Evolutionary conservation across 2,888 invertebrate species (phyloP).

Genomic region (Laspeyria flexula): DNA sequence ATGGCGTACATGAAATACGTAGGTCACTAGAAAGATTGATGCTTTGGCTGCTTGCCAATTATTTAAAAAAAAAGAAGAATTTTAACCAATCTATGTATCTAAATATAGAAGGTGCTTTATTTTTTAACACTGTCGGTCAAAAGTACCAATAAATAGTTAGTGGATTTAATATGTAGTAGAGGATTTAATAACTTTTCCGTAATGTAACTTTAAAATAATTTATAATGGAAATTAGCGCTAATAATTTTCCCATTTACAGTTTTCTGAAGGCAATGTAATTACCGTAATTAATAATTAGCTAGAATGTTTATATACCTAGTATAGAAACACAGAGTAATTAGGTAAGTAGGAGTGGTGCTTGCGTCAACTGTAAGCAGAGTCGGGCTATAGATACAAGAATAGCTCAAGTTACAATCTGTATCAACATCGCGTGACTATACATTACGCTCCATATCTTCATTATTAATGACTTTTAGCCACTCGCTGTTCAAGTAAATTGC

Average conservation of each 20-base stretch:
- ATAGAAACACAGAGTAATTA: conserved; percentile 27
- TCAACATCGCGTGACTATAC: conserved; percentile 19
- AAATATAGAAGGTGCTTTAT: no score
- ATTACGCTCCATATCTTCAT: conserved; percentile 17
- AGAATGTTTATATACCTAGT: conserved; percentile 1
- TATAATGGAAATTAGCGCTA: no score
- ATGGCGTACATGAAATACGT: no score
- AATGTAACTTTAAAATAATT: no score
- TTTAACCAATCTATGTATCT: no score
- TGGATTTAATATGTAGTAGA: no score
- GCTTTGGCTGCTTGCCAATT: no score
- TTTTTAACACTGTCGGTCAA: no score
- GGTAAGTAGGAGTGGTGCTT: conserved; percentile 24
- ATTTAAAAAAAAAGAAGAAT: no score
- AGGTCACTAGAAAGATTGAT: no score
- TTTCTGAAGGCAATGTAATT: not conserved
- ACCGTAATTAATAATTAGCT: conserved; percentile 7
- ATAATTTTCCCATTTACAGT: not conserved
- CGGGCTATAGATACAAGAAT: not conserved
- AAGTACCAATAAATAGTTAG: no score
- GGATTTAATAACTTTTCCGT: no score
- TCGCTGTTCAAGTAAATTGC: not conserved
- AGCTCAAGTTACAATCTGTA: conserved; percentile 13
- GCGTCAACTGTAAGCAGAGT: conserved; percentile 29
- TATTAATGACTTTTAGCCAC: conserved; percentile 13